phyloP scores from a whole-genome alignment of 2,113 vertebrate genomes.

The Otocyon megalotis region DNA sequence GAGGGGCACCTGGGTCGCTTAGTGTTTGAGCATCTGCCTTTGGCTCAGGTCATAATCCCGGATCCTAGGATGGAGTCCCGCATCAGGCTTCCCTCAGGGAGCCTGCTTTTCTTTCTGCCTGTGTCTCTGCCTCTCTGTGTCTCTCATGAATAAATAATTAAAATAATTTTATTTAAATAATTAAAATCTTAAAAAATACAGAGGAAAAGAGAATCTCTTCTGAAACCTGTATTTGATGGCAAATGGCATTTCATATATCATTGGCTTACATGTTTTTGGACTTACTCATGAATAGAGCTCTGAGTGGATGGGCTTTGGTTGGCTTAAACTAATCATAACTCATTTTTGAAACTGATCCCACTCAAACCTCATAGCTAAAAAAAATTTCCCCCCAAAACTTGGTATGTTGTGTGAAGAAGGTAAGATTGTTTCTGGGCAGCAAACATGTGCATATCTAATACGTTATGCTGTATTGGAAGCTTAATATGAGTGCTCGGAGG shows the following conservation, averaged over 20 bases:
- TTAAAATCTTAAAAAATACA: too few species aligned
- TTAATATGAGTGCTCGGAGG: neutral
- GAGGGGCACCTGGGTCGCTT: neutral
- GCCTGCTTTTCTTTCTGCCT: too few species aligned
- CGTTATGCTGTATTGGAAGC: neutral
- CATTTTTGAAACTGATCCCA: slow-evolving; percentile 13
- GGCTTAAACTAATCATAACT: neutral
- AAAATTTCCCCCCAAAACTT: neutral
- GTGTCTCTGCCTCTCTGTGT: too few species aligned
- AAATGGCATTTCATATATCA: neutral
- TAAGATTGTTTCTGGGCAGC: neutral
- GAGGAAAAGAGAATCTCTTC: neutral
- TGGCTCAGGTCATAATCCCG: too few species aligned
- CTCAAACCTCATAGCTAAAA: neutral
- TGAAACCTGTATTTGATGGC: neutral
- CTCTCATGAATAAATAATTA: too few species aligned
- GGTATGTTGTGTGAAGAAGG: neutral
- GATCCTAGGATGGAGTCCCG: too few species aligned
- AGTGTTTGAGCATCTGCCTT: too few species aligned
- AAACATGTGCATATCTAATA: neutral
- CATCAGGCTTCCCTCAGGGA: too few species aligned
- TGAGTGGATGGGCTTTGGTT: slow-evolving; percentile 8
- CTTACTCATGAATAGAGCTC: neutral
- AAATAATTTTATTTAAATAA: too few species aligned
- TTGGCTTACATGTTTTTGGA: neutral